Base-by-base conservation (phyloP, 1,140 invertebrate species). In the Drosophila willistoni region DNA sequence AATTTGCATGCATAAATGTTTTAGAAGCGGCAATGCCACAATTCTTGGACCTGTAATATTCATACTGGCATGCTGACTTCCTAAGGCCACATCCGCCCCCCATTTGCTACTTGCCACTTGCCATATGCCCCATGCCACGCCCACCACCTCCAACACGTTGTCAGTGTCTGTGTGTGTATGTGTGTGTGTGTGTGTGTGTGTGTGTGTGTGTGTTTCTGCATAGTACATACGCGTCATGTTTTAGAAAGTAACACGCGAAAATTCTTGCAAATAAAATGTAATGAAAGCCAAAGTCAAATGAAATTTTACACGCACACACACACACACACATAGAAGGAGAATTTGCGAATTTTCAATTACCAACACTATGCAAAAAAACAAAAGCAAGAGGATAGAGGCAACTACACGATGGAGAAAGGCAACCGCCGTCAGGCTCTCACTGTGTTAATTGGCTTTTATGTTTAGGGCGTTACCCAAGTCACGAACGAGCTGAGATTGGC, bases 1-100 rank as follows among this genome's bases (percentile, higher is more conserved):
- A 72, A 84, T 83, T 83, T 84, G 81, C 80, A 83, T 83, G 80
- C 80, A 80, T 80, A 83, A 83, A 83, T 83, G 84, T 83, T 83
- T 80, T 64, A 80, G 64, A 80, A 84, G 65, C 62, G 51, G 17
- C 44, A 51, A 19, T 51, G 44, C 44, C 44, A 51, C 44, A 51
- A 51, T 51, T 22, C 44, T 51, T 51, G 44, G 44, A 51, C 44
- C 44, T 51, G 44, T 51, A 51, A 51, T 51, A 51, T 51, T 51
- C 44, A 51, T 51, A 47, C 44, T 19, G 17, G 7, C 9, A 47
- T 17, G 17, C 14, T 47, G 44, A 17, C 44, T 47, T 47, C 44
- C 44, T 17, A 51, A 51, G 10, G 44, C 44, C 44, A 51, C 44
- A 19, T 51, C 3, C 17, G 44, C 9, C 17, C 19, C 44, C 14